Conservation (phyloP, 2,888 invertebrate species). For the Subacronicta megacephala region DNA sequence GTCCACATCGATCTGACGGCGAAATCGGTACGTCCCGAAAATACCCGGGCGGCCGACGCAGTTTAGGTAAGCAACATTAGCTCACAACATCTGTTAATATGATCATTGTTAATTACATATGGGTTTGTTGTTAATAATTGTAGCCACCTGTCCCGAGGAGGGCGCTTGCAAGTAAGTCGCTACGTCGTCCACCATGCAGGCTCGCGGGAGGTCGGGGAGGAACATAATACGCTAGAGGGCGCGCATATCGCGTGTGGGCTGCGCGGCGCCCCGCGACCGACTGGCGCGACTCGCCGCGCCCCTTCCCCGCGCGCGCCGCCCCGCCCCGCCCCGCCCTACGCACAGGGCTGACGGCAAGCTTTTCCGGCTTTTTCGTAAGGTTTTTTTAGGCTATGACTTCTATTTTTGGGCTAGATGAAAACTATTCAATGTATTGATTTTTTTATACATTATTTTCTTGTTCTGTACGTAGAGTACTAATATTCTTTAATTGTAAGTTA, state of each 20-base stretch:
- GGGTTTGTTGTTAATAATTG: conserved; percentile 88
- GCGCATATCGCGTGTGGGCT: conserved; percentile 86
- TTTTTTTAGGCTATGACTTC: conserved; percentile 38
- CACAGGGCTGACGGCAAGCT: conserved; percentile 75
- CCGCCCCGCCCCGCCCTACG: conserved; percentile 66
- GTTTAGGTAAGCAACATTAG: conserved; percentile 86
- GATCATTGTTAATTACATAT: conserved; percentile 90
- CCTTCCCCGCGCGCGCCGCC: conserved; percentile 52
- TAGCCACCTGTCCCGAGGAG: conserved; percentile 97
- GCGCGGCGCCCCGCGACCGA: conserved; percentile 88
- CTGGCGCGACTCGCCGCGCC: conserved; percentile 72
- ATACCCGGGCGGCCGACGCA: conserved; percentile 88
- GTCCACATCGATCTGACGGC: conserved; percentile 75
- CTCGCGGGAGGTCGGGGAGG: conserved; percentile 97
- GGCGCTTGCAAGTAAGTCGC: conserved; percentile 98
- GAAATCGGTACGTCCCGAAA: conserved; percentile 82
- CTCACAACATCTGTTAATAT: conserved; percentile 90
- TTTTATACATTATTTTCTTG: conserved; percentile 22
- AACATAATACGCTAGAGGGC: conserved; percentile 92
- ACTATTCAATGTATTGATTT: conserved; percentile 46
- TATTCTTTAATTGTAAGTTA: not conserved
- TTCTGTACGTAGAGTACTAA: not conserved
- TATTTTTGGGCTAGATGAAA: conserved; percentile 46
- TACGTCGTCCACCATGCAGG: conserved; percentile 99
- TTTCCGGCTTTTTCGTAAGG: conserved; percentile 67